Evolutionary conservation across 1,140 invertebrate species (phyloP), one percentile per base, ranked within the genome.

Genomic region (Drosophila ananassae): DNA sequence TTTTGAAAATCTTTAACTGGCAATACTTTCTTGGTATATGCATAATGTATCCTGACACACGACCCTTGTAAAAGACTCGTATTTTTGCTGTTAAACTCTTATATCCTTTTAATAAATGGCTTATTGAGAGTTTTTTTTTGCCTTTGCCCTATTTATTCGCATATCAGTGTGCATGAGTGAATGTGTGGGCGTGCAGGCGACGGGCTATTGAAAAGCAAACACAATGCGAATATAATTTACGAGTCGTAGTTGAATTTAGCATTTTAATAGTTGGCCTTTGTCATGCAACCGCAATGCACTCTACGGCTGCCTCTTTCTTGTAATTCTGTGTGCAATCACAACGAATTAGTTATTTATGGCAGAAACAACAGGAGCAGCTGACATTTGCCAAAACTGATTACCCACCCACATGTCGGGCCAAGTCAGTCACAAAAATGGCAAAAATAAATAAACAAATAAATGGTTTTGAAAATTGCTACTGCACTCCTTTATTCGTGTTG

Each of bases 161-260:
- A 37, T 12, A 37, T 37, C 34, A 44, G 41, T 17, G 41, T 17
- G n/a, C 41, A 13, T 37, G n/a, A 44, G 41, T 21, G 17, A 44
- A 44, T 44, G 41, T 5, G 17, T 2, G 41, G 13, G 58, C 46
- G 28, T 37, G 32, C 8, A 13, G 46, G 7, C 30, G 34, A 22
- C 37, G 21, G 53, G 41, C 54, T 50, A 51, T 68, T 59, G 63
- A 76, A 69, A 68, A 57, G 53, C 74, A 60, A 62, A 68, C 77
- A 87, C 82, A 85, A 87, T 75, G 73, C 78, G 64, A 75, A 73
- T 60, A 71, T 81, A 81, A 85, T 81, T 85, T 78, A 80, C 73
- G 66, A 72, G 47, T 56, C 28, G 13, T 24, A 55, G 48, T 55
- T 34, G 32, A 54, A 54, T 28, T 51, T 34, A 55, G 46, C 60